Conservation (phyloP, 1,140 invertebrate genomes). For the Cydia splendana region DNA sequence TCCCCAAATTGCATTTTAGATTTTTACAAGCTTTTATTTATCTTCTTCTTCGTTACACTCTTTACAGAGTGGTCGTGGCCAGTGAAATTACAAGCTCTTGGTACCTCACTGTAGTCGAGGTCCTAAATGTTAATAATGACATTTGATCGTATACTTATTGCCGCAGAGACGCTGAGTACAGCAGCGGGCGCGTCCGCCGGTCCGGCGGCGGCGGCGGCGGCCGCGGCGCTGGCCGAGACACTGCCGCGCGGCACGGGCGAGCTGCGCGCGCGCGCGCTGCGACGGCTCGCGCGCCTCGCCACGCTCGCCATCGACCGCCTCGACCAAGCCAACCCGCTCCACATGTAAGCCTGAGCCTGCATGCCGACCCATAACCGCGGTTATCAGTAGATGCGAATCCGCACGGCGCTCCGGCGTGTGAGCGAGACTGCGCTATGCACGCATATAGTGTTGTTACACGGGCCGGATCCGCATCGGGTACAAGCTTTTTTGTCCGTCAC, state of each 20-base stretch:
- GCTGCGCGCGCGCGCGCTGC: conserved; percentile 51
- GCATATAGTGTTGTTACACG: too few relatives aligned
- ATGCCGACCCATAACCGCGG: too few relatives aligned
- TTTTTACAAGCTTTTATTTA: too few relatives aligned
- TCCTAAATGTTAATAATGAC: background rate
- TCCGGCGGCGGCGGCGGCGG: conserved; percentile 31
- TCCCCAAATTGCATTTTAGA: too few relatives aligned
- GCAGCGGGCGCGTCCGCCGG: conserved; percentile 47
- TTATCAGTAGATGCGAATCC: too few relatives aligned
- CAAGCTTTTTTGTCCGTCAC: too few relatives aligned
- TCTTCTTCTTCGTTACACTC: too few relatives aligned
- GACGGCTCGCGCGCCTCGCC: conserved; percentile 53
- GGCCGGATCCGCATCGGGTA: too few relatives aligned
- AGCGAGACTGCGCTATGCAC: too few relatives aligned
- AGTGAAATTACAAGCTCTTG: too few relatives aligned
- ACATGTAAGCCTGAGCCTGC: conserved; percentile 49
- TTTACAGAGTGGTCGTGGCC: too few relatives aligned
- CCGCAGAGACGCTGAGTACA: conserved; percentile 54
- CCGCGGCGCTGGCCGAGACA: conserved; percentile 45
- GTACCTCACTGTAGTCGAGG: background rate
- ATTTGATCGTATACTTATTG: background rate
- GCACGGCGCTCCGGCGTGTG: too few relatives aligned
- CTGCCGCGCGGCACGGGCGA: conserved; percentile 53
- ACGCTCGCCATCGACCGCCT: conserved; percentile 47
- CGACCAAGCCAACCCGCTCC: conserved; percentile 58